Base-by-base conservation (phyloP, 2,113 vertebrate species). In the Melanocharis versteri region DNA sequence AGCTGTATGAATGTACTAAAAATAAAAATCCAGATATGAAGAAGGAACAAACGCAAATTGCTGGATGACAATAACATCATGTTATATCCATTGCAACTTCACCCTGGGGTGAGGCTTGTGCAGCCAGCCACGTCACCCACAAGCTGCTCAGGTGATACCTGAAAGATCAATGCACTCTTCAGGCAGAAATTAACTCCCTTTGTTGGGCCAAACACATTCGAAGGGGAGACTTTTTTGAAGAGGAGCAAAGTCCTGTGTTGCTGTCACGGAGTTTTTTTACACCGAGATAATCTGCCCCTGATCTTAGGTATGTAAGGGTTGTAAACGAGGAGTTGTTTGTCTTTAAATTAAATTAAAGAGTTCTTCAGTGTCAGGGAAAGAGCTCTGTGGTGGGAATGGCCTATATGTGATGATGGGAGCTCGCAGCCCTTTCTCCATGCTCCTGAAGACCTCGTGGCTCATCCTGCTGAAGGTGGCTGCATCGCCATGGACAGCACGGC, bases 321-420 rank as follows among this genome's bases (percentile, higher is more conserved):
- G 64, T 56, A 39, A 35, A 62, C 37, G 77, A 69, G 30, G 58
- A 83, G 33, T 24, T 90, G 44, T 4, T 27, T 64, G 44, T n/a
- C 15, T 57, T 37, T 87, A 93, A 83, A 94, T 37, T 87, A 93
- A 83, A 94, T 96, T 62, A 88, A 39, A 17, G 62, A 71, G 57
- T 54, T 76, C 44, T 68, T 81, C 94, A 15, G 26, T 0, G 15
- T 13, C 4, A 1, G 66, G 83, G 82, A 78, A 65, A 86, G 48
- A 75, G 62, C 35, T 93, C 61, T 77, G 75, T 4, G 39, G 88
- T 53, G 66, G 90, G 90, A 94, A 71, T 2, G 81, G 83, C 45
- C 83, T 37, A 28, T 31, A 75, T 66, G 60, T 10, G 57, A 71
- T 1, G 12, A 26, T 24, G 58, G 6, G 11, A 77, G 66, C 33